Evolutionary conservation across 2,888 invertebrate genomes (phyloP).

Genomic region (Molorchus minor): DNA sequence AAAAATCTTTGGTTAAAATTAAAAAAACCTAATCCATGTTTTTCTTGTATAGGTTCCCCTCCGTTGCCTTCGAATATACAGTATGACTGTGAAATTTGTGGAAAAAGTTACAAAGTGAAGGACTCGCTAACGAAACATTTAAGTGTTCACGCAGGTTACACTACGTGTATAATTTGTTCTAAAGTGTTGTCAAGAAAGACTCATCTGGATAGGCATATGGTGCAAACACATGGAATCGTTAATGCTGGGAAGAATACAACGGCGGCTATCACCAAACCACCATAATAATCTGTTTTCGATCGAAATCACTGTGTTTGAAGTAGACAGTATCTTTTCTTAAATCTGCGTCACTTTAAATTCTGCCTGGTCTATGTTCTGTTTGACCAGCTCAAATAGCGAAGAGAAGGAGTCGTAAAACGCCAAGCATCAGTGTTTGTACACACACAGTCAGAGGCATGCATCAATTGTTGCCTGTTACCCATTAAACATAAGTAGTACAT

Average conservation of each 20-base stretch:
- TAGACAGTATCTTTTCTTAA: too few species aligned
- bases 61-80: not conserved
- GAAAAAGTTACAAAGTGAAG: slow-evolving; percentile 31
- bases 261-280: not conserved
- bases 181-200: slow-evolving; percentile 44
- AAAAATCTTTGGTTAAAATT: too few species aligned
- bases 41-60: slow-evolving; percentile 7
- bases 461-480: too few species aligned
- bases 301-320: too few species aligned
- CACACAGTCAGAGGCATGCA: too few species aligned
- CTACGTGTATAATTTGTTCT: slow-evolving; percentile 43
- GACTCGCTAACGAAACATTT: slow-evolving; percentile 34
- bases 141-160: slow-evolving; percentile 41
- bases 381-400: too few species aligned
- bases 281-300: not conserved
- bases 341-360: too few species aligned
- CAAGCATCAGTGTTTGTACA: too few species aligned
- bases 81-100: slow-evolving; percentile 32
- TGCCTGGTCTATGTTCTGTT: too few species aligned
- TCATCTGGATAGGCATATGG: slow-evolving; percentile 42
- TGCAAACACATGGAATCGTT: slow-evolving; percentile 10
- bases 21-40: too few species aligned
- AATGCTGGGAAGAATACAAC: slow-evolving; percentile 6
- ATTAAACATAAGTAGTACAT: too few species aligned
- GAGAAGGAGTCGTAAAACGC: too few species aligned